Evolutionary conservation across 2,888 invertebrate species (phyloP).

Genomic region (Cordylochernes scorpioides): DNA sequence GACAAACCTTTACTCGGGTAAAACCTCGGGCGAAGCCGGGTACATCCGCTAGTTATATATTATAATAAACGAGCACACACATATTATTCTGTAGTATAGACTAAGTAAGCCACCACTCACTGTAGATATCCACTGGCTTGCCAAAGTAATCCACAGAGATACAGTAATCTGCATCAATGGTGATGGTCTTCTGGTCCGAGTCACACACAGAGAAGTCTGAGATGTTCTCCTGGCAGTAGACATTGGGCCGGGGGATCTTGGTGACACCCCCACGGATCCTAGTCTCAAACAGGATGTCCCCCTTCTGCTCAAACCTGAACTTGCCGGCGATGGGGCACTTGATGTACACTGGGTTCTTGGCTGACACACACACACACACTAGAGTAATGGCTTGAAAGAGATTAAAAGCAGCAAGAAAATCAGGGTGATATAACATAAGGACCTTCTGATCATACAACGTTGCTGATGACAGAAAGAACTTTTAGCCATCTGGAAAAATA

Average conservation of each 20-base stretch:
- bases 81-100: not conserved
- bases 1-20: too few species aligned
- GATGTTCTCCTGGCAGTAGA: constrained; percentile 70
- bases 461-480: too few species aligned
- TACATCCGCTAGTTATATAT: too few species aligned
- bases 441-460: too few species aligned
- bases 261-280: constrained; percentile 88
- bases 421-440: too few species aligned
- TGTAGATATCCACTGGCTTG: constrained; percentile 78
- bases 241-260: constrained; percentile 64
- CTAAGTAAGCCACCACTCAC: constrained; percentile 23
- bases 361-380: constrained; percentile 5
- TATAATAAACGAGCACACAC: not conserved
- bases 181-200: constrained; percentile 72
- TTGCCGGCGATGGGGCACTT: constrained; percentile 89
- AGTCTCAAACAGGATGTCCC: constrained; percentile 70
- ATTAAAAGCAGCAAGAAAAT: too few species aligned
- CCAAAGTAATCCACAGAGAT: constrained; percentile 85
- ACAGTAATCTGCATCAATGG: constrained; percentile 83
- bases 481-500: too few species aligned
- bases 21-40: too few species aligned
- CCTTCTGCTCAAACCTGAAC: constrained; percentile 69
- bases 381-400: too few species aligned
- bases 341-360: constrained; percentile 61
- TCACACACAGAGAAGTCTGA: constrained; percentile 89